Percentiles rank a stretch among this genome's conserved stretches.
These are phyloP conservation scores for Megathymus violae DNA, from an alignment of 1,140 invertebrate genomes.

Conservation along the genomic window DNA sequence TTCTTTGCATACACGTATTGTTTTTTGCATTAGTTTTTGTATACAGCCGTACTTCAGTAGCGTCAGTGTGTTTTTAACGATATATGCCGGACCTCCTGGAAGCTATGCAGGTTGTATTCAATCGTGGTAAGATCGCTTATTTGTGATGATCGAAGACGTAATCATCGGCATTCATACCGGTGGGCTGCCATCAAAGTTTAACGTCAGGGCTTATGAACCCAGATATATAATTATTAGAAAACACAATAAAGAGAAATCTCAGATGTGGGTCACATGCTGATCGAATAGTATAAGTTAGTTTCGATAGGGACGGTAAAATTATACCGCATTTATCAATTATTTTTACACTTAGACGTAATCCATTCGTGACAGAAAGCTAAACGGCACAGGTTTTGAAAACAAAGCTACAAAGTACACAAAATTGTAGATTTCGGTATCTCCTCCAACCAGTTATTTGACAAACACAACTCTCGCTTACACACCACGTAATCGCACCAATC, in stretches of 20 bases:
- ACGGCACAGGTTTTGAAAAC: constrained; percentile 40
- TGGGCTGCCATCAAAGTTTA: constrained; percentile 8
- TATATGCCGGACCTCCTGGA: constrained; percentile 55
- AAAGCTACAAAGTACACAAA: constrained; percentile 63
- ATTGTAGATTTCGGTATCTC: constrained; percentile 77
- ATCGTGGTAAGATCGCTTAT: constrained; percentile 66
- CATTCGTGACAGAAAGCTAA: constrained; percentile 20
- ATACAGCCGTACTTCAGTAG: constrained; percentile 3
- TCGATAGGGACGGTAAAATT: not conserved
- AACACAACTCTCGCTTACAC: constrained; percentile 65
- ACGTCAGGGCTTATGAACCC: constrained; percentile 33
- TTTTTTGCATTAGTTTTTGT: constrained; percentile 27
- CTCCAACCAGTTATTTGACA: constrained; percentile 82
- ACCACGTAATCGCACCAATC: constrained; percentile 67
- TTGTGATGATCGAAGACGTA: constrained; percentile 48
- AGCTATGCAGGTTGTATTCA: constrained; percentile 62
- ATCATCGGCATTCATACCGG: constrained; percentile 7
- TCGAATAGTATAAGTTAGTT: constrained; percentile 64
- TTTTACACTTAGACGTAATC: constrained; percentile 11
- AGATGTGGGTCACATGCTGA: constrained; percentile 86
- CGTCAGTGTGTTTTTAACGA: constrained; percentile 22
- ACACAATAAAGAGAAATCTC: constrained; percentile 81
- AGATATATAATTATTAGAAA: constrained; percentile 49
- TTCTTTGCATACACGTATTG: constrained; percentile 13
- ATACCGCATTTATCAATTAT: constrained; percentile 15